Conservation (phyloP, 2,888 invertebrate species). For the Eristalinus sepulchralis region DNA sequence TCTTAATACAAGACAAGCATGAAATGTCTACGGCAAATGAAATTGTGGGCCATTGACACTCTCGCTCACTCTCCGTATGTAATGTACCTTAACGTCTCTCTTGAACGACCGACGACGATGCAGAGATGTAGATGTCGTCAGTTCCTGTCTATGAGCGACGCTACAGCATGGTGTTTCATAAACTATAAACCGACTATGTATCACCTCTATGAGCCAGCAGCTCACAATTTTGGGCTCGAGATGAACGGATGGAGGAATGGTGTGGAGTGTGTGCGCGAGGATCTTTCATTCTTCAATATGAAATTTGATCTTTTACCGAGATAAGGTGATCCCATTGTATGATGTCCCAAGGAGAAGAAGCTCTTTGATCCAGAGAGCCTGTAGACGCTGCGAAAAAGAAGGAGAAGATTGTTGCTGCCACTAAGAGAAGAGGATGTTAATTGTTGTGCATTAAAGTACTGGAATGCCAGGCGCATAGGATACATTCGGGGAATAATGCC, state of each 20-base stretch:
- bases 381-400: conserved; percentile 44
- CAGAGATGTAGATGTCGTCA: conserved; percentile 43
- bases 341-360: conserved; percentile 61
- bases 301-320: conserved; percentile 70
- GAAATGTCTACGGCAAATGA: conserved; percentile 45
- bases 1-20: conserved; percentile 17
- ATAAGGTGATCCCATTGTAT: conserved; percentile 71
- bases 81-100: background rate
- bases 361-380: conserved; percentile 37
- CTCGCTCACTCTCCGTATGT: background rate
- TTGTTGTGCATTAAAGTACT: conserved; percentile 53
- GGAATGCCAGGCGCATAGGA: conserved; percentile 64
- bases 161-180: conserved; percentile 18
- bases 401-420: conserved; percentile 64
- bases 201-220: conserved; percentile 53
- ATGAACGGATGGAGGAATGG: background rate
- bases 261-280: conserved; percentile 38
- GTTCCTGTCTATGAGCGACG: conserved; percentile 52
- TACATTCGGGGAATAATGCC: conserved; percentile 57
- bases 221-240: conserved; percentile 22
- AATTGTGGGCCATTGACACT: conserved; percentile 67
- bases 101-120: background rate
- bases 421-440: conserved; percentile 71
- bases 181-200: conserved; percentile 16
- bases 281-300: conserved; percentile 57